Base-by-base conservation (phyloP, 1,140 invertebrate genomes). In the Drosophila pandora region DNA sequence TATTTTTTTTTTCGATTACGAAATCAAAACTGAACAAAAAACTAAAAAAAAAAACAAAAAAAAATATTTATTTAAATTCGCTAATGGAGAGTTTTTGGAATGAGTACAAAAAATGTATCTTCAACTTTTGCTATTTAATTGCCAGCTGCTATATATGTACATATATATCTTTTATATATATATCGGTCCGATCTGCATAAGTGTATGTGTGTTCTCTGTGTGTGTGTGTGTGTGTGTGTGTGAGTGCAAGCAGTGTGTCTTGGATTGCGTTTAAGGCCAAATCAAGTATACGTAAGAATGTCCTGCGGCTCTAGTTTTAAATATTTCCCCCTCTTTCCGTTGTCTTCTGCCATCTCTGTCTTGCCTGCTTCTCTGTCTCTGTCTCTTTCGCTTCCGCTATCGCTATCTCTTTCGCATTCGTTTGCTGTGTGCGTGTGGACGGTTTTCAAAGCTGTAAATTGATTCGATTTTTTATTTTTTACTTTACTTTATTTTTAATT, bases 381-480 rank as follows among this genome's bases (percentile, higher is more conserved):
- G 13, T 59, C 53, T 45, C 43, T 30, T 70, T 47, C 34, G 59
- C 34, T 22, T 23, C 21, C 21, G 17, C 43, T 22, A 22, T 47
- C 21, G 52, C 43, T 77, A 25, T 54, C 43, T 47, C 54, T 23
- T 49, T 65, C 32, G 47, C 70, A 60, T 68, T 72, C 63, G 48
- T 81, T 47, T 90, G 73, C 69, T 90, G 87, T 87, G 78, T 90
- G 87, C 87, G 90, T 89, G 90, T 91, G 90, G 90, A 91, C 90
- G 90, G 90, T 91, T 83, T 91, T 91, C 89, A 91, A 91, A 91
- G 90, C 90, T 91, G 87, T 91, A 90, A 89, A 87, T 90, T 88
- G 84, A 90, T 80, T 81, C 79, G 72, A 84, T 83, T 83, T 43
- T 21, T 17, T 88, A 72, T 84, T 79, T 39, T 13, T 13, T 88